Conservation (phyloP, 2,888 invertebrate genomes). For the Stenichneumon culpator region DNA sequence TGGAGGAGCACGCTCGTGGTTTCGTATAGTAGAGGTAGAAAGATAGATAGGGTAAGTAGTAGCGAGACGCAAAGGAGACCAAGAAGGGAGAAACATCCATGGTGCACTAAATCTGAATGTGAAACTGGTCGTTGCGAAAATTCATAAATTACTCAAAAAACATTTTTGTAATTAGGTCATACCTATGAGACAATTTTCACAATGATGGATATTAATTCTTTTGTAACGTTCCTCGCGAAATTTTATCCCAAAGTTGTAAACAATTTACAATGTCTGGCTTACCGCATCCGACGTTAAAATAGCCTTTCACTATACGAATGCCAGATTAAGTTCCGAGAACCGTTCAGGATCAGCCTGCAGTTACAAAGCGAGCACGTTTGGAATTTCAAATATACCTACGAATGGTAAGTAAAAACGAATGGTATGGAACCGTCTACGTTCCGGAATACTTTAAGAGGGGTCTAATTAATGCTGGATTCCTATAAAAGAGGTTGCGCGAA, state of each 20-base stretch:
- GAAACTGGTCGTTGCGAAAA: background rate
- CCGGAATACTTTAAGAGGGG: slow-evolving; percentile 37
- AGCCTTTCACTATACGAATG: background rate
- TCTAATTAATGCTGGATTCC: slow-evolving; percentile 29
- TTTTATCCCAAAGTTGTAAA: background rate
- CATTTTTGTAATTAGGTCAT: background rate
- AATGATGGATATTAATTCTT: background rate
- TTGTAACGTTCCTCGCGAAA: background rate
- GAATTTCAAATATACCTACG: background rate
- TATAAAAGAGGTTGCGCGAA: slow-evolving; percentile 26
- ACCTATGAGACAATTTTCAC: background rate
- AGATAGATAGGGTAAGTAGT: slow-evolving; percentile 16
- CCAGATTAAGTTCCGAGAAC: background rate
- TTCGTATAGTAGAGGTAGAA: slow-evolving; percentile 37
- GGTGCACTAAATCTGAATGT: background rate
- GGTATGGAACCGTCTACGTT: slow-evolving; percentile 44
- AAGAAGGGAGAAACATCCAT: background rate
- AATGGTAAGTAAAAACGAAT: background rate
- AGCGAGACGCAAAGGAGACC: slow-evolving; percentile 39
- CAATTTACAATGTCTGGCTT: background rate
- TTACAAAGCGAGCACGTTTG: background rate
- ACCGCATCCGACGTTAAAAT: background rate
- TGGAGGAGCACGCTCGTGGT: slow-evolving; percentile 44
- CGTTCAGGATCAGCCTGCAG: background rate
- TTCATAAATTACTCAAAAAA: background rate